Evolutionary conservation across 2,888 invertebrate genomes (phyloP).

Genomic region (Cheilosia soror): DNA sequence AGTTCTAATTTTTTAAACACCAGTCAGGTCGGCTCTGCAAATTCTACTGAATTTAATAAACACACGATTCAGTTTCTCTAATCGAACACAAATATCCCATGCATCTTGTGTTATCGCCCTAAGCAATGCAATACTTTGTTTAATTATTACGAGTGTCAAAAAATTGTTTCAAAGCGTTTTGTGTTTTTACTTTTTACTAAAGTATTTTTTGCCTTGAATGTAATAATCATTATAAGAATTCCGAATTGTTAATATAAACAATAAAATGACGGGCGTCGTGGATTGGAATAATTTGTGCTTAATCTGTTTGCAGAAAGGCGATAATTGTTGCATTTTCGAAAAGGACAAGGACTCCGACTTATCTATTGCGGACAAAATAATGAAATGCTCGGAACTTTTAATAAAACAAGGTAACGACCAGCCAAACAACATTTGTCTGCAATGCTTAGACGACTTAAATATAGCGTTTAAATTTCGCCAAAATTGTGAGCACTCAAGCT

Average conservation of each 20-base stretch:
- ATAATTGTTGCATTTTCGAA: constrained; percentile 79
- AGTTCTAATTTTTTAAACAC: no score
- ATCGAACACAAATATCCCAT: neutral
- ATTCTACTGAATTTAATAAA: no score
- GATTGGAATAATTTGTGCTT: constrained; percentile 82
- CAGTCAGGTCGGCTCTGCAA: no score
- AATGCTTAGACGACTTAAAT: constrained; percentile 80
- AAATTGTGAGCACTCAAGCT: constrained; percentile 81
- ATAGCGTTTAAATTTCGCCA: constrained; percentile 81
- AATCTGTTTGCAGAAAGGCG: constrained; percentile 81
- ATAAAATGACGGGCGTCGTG: constrained; percentile 76
- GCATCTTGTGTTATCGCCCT: neutral
- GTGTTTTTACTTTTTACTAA: constrained; percentile 21
- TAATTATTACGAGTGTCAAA: constrained; percentile 36
- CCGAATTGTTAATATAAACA: neutral
- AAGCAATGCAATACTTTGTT: constrained; percentile 27
- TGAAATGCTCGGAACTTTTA: constrained; percentile 79
- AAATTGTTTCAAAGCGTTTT: constrained; percentile 40
- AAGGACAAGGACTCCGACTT: constrained; percentile 78
- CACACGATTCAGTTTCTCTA: no score
- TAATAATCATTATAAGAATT: neutral
- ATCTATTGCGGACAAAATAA: constrained; percentile 81
- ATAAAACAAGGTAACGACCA: constrained; percentile 77
- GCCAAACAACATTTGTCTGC: constrained; percentile 81
- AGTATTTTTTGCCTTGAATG: neutral